A percentile compares a stretch with the other conserved stretches of the same genome.
Conservation (phyloP, 2,797 vertebrate species). For the Microctenopoma lineatum region DNA sequence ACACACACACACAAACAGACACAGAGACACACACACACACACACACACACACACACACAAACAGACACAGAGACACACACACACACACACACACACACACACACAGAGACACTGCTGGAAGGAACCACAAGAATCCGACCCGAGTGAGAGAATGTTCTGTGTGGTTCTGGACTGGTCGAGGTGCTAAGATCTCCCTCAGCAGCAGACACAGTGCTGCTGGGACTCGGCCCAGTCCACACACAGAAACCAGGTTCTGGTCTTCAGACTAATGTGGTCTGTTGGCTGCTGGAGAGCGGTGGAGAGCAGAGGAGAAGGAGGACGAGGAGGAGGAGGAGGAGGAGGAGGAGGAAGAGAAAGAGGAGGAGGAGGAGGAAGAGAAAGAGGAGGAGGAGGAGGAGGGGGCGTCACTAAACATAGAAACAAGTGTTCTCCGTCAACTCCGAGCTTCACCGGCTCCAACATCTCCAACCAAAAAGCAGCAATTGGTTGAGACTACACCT, state of each 20-base stretch:
- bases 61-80: too few relatives aligned
- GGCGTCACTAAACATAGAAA: slow-evolving; percentile 38
- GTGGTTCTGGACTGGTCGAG: background rate
- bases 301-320: too few relatives aligned
- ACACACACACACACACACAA: too few relatives aligned
- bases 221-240: slow-evolving; percentile 15
- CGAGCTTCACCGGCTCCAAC: slow-evolving; percentile 8
- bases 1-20: slow-evolving; percentile 16
- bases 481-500: slow-evolving; percentile 25
- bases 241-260: too few relatives aligned
- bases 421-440: slow-evolving; percentile 27
- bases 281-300: too few relatives aligned
- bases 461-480: slow-evolving; percentile 25
- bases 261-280: too few relatives aligned
- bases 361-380: too few relatives aligned
- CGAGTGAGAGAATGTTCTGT: too few relatives aligned
- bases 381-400: background rate
- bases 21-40: background rate
- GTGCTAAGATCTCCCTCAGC: background rate
- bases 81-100: background rate
- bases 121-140: background rate
- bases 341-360: too few relatives aligned
- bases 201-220: slow-evolving; percentile 30
- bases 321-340: too few relatives aligned
- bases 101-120: slow-evolving; percentile 30